These are phyloP conservation scores for Syngnathus floridae DNA, from an alignment of 2,113 vertebrate species.

Conservation along the genomic window DNA sequence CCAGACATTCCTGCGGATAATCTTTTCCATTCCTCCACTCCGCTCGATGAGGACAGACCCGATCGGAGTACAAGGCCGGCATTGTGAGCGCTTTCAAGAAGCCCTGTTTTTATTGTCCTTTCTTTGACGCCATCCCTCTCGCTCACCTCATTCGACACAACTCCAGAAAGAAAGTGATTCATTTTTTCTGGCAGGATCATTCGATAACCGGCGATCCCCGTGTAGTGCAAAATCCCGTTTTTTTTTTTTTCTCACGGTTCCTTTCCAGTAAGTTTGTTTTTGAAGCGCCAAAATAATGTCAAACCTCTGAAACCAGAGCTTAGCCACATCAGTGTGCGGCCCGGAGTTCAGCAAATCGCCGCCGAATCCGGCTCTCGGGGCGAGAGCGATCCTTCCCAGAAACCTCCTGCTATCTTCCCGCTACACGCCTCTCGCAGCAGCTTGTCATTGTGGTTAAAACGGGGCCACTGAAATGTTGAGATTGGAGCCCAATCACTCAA, in stretches of 20 bases:
- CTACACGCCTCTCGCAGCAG: slow-evolving; percentile 40
- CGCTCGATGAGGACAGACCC: slow-evolving; percentile 67
- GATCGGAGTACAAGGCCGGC: slow-evolving; percentile 72
- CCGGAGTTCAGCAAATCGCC: slow-evolving; percentile 55
- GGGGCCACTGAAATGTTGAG: slow-evolving; percentile 22
- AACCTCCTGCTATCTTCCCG: slow-evolving; percentile 51
- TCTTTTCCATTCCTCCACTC: slow-evolving; percentile 80
- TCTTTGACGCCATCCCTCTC: slow-evolving; percentile 44
- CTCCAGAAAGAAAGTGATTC: slow-evolving; percentile 20
- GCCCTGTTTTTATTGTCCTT: slow-evolving; percentile 58
- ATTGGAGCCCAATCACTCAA: slow-evolving; percentile 49
- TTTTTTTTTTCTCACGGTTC: slow-evolving; percentile 62
- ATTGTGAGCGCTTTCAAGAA: slow-evolving; percentile 68
- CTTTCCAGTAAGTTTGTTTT: slow-evolving; percentile 63
- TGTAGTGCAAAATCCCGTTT: too few relatives aligned
- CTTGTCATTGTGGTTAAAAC: slow-evolving; percentile 58
- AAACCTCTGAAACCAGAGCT: slow-evolving; percentile 65
- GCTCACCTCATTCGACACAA: slow-evolving; percentile 57
- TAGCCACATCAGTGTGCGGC: slow-evolving; percentile 66
- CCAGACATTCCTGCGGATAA: slow-evolving; percentile 82
- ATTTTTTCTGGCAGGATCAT: slow-evolving; percentile 1
- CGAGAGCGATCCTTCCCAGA: slow-evolving; percentile 56
- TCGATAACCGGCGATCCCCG: too few relatives aligned
- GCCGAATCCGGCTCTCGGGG: slow-evolving; percentile 38
- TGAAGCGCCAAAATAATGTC: slow-evolving; percentile 63